Evolutionary conservation across 2,797 vertebrate genomes (phyloP).

Genomic region (Argyrosomus regius): DNA sequence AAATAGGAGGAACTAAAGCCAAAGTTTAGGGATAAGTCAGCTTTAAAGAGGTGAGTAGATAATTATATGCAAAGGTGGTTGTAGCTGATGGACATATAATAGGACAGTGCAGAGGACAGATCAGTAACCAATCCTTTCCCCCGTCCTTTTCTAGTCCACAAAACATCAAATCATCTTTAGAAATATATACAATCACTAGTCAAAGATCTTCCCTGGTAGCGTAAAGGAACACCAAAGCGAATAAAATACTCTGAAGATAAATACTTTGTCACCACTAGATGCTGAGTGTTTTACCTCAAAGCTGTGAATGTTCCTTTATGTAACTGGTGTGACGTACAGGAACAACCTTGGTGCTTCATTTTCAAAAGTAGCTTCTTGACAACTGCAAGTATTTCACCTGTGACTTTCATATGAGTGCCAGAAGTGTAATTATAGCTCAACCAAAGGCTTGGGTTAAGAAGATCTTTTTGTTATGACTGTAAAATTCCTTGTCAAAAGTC

Average conservation of each 20-base stretch:
- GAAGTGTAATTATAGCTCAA: conserved; percentile 42
- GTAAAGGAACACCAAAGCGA: conserved; percentile 19
- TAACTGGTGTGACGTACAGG: conserved; percentile 10
- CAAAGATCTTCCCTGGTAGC: conserved; percentile 26
- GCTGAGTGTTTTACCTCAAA: conserved; percentile 40
- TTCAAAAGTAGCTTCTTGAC: conserved; percentile 40
- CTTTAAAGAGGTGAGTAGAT: conserved; percentile 49
- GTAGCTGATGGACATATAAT: conserved; percentile 31
- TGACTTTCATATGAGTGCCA: conserved; percentile 30
- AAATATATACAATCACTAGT: conserved; percentile 18
- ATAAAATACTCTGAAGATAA: conserved; percentile 16
- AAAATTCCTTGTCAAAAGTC: conserved; percentile 41
- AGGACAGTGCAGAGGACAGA: conserved; percentile 28
- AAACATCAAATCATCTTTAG: conserved; percentile 28
- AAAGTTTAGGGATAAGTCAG: conserved; percentile 57
- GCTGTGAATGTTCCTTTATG: conserved; percentile 37
- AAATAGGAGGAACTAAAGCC: conserved; percentile 51
- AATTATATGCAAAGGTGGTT: conserved; percentile 33
- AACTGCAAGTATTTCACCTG: conserved; percentile 22
- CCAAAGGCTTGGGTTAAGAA: conserved; percentile 50
- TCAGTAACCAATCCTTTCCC: conserved; percentile 10
- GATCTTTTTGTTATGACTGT: conserved; percentile 32
- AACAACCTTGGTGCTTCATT: conserved; percentile 41
- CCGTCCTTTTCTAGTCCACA: conserved; percentile 2
- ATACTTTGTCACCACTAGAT: conserved; percentile 6